Evolutionary conservation across 2,797 vertebrate species (phyloP), one percentile per base, ranked within the genome.

Genomic region (Cyclura pinguis): DNA sequence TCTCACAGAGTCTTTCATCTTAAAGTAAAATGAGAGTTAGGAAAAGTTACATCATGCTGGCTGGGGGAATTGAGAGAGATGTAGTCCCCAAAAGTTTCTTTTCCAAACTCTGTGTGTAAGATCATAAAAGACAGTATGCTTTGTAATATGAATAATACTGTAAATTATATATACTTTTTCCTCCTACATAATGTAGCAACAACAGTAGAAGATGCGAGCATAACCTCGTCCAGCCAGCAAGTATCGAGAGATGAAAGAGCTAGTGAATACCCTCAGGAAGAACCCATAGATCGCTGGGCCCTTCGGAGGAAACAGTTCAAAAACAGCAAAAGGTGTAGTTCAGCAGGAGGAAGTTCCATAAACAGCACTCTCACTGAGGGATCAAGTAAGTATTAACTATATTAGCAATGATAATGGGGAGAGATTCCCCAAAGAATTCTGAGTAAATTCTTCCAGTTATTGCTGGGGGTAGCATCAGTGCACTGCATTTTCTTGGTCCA

Each of bases 311-410:
- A 98, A 81, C 97, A 98, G 42, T 99, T 98, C 96, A 98, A 97
- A 94, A 98, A 98, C 2, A 97, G 97, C 92, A 98, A 97, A 89
- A 98, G 98, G 80, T 97, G 97, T 95, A 98, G 97, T 93, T 99
- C 98, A 13, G 91, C 97, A 27, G 98, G 98, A 86, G 98, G 96
- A 73, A 98, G 97, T 81, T 99, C 98, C 2, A 93, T 98, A 32
- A 96, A 97, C 94, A 99, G 98, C 82, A 98, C 97, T 89, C 95
- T 98, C 93, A 98, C 98, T 0, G 98, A 99, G 84, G 98, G 98
- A 90, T 98, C 98, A 89, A 95, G 98, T 98, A 83, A 97, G 97
- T 96, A 93, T 29, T 10, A 1, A 13, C 18, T 80, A 5, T 42
- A 38, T 2, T 91, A 87, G 52, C 0, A 12, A 20, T 32, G 80